These are phyloP conservation scores for Sclerurus mexicanus DNA, from an alignment of 2,113 vertebrate species.

Conservation along the genomic window DNA sequence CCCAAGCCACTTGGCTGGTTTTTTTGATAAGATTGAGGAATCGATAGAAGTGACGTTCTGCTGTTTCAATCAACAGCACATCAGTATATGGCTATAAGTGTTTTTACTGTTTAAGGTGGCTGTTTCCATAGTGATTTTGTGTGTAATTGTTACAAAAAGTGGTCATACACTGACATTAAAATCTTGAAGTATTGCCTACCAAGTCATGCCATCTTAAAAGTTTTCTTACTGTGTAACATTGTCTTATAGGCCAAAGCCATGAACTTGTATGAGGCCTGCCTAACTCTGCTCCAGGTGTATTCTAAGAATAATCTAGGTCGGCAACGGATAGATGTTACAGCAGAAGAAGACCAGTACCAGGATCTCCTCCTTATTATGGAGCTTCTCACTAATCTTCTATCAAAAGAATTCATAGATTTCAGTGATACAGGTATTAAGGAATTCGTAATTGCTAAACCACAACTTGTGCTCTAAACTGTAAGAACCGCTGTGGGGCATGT, in stretches of 20 bases:
- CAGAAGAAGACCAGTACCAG: conserved; percentile 98
- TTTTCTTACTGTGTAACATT: not conserved
- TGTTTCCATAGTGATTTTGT: not conserved
- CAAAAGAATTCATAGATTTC: conserved; percentile 99
- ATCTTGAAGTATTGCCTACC: not conserved
- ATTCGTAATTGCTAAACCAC: not conserved
- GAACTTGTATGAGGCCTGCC: conserved; percentile 96
- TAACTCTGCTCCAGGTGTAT: conserved; percentile 96
- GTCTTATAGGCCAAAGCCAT: conserved; percentile 91
- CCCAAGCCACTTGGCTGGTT: not conserved
- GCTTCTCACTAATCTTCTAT: conserved; percentile 96
- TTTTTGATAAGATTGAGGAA: not conserved
- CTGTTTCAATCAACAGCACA: not conserved
- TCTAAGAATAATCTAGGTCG: conserved; percentile 95
- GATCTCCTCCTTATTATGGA: conserved; percentile 99
- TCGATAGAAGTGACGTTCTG: not conserved
- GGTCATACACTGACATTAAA: not conserved
- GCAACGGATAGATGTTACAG: conserved; percentile 88
- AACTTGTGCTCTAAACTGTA: not conserved
- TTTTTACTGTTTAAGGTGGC: not conserved
- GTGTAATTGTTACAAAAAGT: not conserved
- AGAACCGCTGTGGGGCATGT: not conserved
- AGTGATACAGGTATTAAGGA: conserved; percentile 89
- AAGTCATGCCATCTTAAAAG: not conserved
- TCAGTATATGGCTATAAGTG: not conserved